Percentiles rank a stretch among this genome's conserved stretches.
phyloP scores from a whole-genome alignment of 2,113 vertebrate genomes.

The Peromyscus californicus region DNA sequence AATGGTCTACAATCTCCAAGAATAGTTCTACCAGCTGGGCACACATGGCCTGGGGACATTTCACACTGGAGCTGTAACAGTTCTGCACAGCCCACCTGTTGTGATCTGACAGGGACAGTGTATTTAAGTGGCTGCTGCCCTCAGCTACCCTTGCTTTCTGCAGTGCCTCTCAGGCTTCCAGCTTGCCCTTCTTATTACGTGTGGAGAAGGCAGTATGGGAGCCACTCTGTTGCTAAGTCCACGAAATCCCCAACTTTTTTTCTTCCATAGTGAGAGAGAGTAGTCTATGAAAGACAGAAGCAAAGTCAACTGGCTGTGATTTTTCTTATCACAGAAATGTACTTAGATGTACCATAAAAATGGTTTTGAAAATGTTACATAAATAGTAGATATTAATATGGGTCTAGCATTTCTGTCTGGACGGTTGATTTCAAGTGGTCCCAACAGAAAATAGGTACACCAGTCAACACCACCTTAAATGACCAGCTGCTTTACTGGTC shows the following conservation, averaged over 20 bases:
- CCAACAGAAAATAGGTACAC: background rate
- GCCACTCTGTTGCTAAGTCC: background rate
- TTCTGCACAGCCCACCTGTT: background rate
- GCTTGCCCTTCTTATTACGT: background rate
- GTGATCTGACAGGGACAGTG: background rate
- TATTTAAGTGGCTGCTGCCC: background rate
- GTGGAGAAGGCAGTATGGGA: fast-evolving
- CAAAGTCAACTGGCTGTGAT: background rate
- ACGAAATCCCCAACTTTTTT: background rate
- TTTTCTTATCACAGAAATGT: background rate
- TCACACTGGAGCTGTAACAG: background rate
- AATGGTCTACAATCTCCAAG: background rate
- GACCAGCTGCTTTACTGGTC: background rate
- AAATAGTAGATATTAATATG: background rate
- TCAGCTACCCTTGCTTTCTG: background rate
- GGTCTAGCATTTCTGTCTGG: background rate
- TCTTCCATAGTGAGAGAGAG: background rate
- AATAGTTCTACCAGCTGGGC: background rate
- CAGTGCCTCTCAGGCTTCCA: background rate
- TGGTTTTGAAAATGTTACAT: background rate
- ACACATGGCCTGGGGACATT: background rate
- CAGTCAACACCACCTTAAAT: background rate
- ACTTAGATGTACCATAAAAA: background rate
- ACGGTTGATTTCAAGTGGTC: background rate
- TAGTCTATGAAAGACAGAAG: background rate